Base-by-base conservation (phyloP, 1,140 invertebrate species). In the Drosophila littoralis region DNA sequence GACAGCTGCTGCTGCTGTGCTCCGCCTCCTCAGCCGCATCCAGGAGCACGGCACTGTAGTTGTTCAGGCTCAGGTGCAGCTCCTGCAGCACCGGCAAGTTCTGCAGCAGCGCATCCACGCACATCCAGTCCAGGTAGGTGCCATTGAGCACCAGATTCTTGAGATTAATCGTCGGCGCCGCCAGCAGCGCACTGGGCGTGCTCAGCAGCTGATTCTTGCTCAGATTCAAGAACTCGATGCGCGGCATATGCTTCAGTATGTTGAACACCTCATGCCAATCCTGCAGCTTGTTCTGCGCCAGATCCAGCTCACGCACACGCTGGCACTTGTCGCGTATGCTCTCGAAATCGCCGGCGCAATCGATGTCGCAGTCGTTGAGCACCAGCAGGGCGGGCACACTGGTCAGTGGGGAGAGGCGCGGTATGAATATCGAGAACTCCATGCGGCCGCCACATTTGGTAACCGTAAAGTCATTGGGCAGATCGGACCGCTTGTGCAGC, bases 291-390 rank as follows among this genome's bases (percentile, higher is more conserved):
- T 98, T 98, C 88, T 97, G 97, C 9, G 97, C 97, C 48, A 98
- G 93, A 91, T 98, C 97, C 48, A 98, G 93, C 93, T 98, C 97
- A 77, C 96, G 95, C 2, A 98, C 97, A 73, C 96, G 95, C 45
- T 95, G 94, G 91, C 97, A 98, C 92, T 97, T 97, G 65, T 95
- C 95, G 36, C 95, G 94, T 22, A 98, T 93, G 55, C 95, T 95
- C 40, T 95, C 94, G 15, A 96, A 95, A 85, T 96, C 96, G n/a
- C 97, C 97, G 46, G 96, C 97, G 70, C 95, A 95, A 71, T 97
- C 95, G 71, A 98, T 98, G 91, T 97, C 96, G 92, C 96, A 97
- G 89, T 97, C 96, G 81, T 97, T 97, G n/a, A 98, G 93, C 45
- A 97, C 97, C 55, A 98, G 93, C n/a, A 97, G 93, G 0, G 96